Percentiles rank a stretch among this genome's conserved stretches.
phyloP scores from a whole-genome alignment of 2,113 vertebrate genomes.

The Rhinoderma darwinii region DNA sequence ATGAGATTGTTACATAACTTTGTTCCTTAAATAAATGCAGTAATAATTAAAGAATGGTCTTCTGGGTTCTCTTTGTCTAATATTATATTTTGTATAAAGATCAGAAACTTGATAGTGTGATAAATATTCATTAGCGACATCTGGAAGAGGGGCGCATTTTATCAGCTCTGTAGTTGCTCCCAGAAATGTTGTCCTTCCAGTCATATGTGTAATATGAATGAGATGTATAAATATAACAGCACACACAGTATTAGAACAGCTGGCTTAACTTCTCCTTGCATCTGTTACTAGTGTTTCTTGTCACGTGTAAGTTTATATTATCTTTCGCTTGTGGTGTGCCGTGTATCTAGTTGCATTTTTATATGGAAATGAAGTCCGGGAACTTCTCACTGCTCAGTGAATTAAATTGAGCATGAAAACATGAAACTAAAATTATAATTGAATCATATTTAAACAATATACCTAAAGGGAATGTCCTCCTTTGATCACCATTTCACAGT shows the following conservation, averaged over 20 bases:
- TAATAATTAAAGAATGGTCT: too few species aligned
- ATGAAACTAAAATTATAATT: neutral
- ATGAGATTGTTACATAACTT: too few species aligned
- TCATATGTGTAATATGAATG: neutral
- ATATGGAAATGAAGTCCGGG: slow-evolving; percentile 1
- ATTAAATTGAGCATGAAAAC: neutral
- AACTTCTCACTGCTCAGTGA: neutral
- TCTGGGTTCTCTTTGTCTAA: neutral
- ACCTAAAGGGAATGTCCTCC: neutral
- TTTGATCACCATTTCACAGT: too few species aligned
- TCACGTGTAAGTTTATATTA: slow-evolving; percentile 25
- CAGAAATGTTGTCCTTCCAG: neutral
- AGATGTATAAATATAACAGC: neutral
- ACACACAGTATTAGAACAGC: neutral
- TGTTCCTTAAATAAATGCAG: too few species aligned
- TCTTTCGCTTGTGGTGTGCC: neutral
- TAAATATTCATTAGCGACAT: neutral
- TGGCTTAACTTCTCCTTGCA: neutral
- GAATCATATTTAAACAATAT: neutral
- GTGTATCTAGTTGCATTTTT: slow-evolving; percentile 3
- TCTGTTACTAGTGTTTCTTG: slow-evolving; percentile 1
- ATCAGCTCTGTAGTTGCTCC: neutral
- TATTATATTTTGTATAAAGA: neutral
- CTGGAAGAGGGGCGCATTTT: neutral
- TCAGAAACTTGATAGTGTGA: neutral